Base-by-base conservation (phyloP, 2,797 vertebrate species). In the Cottoperca gobio region DNA sequence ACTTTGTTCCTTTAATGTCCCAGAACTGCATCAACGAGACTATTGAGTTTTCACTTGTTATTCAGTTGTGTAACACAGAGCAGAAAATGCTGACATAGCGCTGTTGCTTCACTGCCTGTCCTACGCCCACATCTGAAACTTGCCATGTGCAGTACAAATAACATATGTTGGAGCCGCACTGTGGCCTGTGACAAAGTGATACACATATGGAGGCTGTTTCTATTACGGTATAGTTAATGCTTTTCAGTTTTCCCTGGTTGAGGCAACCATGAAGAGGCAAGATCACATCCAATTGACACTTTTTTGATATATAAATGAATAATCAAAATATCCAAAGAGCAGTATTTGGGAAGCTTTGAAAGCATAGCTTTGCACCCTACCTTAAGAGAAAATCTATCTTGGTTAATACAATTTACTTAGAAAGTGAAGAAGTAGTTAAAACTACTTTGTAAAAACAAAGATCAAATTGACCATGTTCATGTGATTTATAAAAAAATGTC, bases 41-140 rank as follows among this genome's bases (percentile, higher is more conserved):
- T 62, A 78, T 75, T 85, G 40, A 77, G 70, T 84, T 61, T 71
- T 77, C 31, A n/a, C 23, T 75, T 14, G 35, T 73, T 76, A 83
- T 77, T 16, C 17, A 55, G 50, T 89, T 92, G 73, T 64, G 81
- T 63, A 88, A 89, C 78, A 61, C 19, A 0, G 23, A 76, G n/a
- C 9, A 64, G 48, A 72, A 85, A 79, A 40, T 45, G 77, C 79
- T 80, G 77, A 88, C 72, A 37, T 3, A 8, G 23, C 17, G 6
- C n/a, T 71, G 13, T 82, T 81, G 24, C 60, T 53, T 73, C 46
- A 74, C 45, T 45, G 24, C 10, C 10, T 37, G n/a, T 21, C 1
- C 12, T 1, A 23, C 10, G 1, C 24, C 0, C 52, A 67, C 13
- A 55, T 26, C 7, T 66, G 13, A 64, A 79, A 72, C 26, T 35